These are phyloP conservation scores for Heptranchias perlo DNA, from an alignment of 2,113 vertebrate genomes.

Conservation along the genomic window DNA sequence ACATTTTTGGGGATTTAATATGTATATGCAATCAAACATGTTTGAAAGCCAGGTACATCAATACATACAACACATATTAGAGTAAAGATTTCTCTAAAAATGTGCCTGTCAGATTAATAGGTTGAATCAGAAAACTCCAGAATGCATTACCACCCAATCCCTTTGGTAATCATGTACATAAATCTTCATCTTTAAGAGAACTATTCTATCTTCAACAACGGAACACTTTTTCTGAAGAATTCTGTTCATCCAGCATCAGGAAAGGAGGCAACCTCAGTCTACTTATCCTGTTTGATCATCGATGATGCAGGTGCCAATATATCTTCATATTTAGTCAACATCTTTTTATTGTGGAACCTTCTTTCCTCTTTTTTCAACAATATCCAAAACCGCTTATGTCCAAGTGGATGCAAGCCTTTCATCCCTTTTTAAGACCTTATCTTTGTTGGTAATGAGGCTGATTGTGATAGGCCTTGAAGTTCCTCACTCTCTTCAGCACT, in stretches of 20 bases:
- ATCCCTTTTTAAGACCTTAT: background rate
- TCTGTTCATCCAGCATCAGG: background rate
- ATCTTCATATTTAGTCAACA: background rate
- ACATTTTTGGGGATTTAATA: background rate
- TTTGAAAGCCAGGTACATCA: background rate
- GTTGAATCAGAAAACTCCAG: background rate
- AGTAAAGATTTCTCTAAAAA: no score
- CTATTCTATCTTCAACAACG: no score
- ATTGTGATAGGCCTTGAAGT: background rate
- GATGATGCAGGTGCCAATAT: background rate
- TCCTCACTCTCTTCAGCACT: no score
- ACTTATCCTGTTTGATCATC: background rate
- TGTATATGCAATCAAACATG: background rate
- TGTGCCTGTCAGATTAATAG: background rate
- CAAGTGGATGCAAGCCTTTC: background rate
- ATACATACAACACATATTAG: no score
- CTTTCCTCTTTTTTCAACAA: background rate
- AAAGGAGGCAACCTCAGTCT: background rate
- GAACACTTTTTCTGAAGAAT: no score
- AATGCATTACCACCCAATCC: background rate
- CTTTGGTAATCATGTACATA: background rate
- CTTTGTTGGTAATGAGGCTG: background rate
- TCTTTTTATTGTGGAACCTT: background rate
- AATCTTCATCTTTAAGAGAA: background rate
- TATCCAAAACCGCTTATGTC: background rate